phyloP scores from a whole-genome alignment of 2,797 vertebrate genomes.

The Anisognathus igniventris region DNA sequence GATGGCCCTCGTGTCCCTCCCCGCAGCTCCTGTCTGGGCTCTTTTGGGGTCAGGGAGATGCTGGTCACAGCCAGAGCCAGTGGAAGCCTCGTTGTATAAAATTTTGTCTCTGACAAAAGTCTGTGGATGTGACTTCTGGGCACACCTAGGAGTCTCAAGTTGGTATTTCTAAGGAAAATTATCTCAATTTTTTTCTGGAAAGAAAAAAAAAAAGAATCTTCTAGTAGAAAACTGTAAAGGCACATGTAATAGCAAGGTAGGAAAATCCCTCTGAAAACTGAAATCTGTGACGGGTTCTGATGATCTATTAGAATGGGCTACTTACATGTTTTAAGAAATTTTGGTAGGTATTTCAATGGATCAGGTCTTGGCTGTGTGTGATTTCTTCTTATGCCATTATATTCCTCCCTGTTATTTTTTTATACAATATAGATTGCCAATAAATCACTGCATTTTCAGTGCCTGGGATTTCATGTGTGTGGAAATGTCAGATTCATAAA shows the following conservation, averaged over 20 bases:
- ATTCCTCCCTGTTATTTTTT: not conserved
- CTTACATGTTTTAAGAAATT: not conserved
- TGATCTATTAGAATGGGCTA: not conserved
- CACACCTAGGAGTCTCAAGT: not conserved
- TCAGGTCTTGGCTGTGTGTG: not conserved
- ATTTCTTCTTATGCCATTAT: not conserved
- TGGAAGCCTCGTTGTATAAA: not conserved
- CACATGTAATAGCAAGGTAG: not conserved
- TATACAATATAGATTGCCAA: not conserved
- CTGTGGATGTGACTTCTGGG: not conserved
- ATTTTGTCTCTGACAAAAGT: not conserved
- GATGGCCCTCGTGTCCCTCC: rapidly evolving
- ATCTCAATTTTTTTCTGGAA: rapidly evolving
- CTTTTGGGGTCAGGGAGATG: rapidly evolving
- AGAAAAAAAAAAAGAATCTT: not conserved
- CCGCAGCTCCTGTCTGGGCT: rapidly evolving
- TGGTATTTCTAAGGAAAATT: not conserved
- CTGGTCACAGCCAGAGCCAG: rapidly evolving
- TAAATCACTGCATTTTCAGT: not conserved
- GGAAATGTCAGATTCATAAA: conserved; percentile 14
- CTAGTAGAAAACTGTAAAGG: not conserved
- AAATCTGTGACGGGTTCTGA: not conserved
- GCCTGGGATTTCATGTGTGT: not conserved
- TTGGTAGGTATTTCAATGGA: not conserved
- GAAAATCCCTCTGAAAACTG: rapidly evolving